Evolutionary conservation across 2,113 vertebrate species (phyloP).

Genomic region (Penelope pileata): DNA sequence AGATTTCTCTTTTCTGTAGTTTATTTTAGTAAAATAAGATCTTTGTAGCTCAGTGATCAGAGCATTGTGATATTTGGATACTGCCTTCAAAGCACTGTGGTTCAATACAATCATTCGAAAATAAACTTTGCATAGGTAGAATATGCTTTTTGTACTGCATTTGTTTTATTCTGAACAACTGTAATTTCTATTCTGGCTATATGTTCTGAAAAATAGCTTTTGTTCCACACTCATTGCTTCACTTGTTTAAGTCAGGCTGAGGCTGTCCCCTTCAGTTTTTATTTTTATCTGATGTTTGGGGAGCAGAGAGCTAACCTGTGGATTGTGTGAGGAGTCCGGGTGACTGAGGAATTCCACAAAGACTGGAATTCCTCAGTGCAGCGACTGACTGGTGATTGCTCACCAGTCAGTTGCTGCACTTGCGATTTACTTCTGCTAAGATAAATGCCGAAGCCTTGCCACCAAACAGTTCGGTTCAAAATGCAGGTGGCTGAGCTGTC

Average conservation of each 20-base stretch:
- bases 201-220: background rate
- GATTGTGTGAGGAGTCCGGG: background rate
- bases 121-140: background rate
- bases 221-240: background rate
- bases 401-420: background rate
- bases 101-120: background rate
- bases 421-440: background rate
- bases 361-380: too few species aligned
- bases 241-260: background rate
- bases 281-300: background rate
- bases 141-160: background rate
- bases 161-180: background rate
- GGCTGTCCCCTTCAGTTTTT: background rate
- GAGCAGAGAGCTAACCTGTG: background rate
- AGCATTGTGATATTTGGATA: background rate
- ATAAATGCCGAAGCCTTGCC: background rate
- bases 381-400: too few species aligned
- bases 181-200: background rate
- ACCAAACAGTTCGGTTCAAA: background rate
- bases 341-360: background rate
- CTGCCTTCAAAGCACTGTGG: background rate
- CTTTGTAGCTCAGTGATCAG: background rate
- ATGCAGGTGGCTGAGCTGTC: background rate
- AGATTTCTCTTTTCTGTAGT: background rate
- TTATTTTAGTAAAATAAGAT: conserved; percentile 24